A percentile compares a stretch with the other conserved stretches of the same genome.
Evolutionary conservation across 2,113 vertebrate genomes (phyloP).

Genomic region (Halichoerus grypus): DNA sequence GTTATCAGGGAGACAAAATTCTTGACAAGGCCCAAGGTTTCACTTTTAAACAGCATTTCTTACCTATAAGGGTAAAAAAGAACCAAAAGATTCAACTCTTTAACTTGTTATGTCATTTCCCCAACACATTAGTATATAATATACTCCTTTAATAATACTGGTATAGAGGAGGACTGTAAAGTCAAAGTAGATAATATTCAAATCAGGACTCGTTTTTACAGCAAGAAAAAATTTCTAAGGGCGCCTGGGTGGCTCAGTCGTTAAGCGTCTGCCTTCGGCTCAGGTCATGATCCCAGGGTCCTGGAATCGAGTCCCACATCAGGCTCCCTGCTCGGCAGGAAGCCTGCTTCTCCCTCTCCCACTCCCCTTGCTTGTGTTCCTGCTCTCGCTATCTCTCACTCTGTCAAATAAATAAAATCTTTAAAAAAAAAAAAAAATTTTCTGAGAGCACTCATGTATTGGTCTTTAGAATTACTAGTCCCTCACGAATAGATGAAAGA

Average conservation of each 20-base stretch:
- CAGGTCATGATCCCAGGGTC: no score
- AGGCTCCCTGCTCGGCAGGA: no score
- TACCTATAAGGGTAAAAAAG: constrained; percentile 19
- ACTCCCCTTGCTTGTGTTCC: no score
- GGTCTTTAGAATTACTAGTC: constrained; percentile 2
- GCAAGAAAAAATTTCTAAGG: background rate
- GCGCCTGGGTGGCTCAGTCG: no score
- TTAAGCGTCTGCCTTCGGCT: no score
- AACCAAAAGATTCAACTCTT: background rate
- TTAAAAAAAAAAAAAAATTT: background rate
- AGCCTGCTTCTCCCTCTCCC: no score
- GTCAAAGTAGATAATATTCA: background rate
- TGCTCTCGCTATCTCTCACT: no score
- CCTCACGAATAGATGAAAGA: background rate
- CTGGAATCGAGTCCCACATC: no score
- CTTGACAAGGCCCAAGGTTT: background rate
- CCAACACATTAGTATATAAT: constrained; percentile 7
- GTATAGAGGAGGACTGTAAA: background rate
- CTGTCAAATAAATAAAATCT: no score
- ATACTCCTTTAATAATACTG: background rate
- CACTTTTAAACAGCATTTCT: constrained; percentile 30
- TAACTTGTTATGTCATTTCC: background rate
- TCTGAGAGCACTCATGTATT: background rate
- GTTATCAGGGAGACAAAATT: constrained; percentile 30
- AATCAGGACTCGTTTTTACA: constrained; percentile 33